Conservation (phyloP, 2,888 invertebrate species). For the Dendrolimus houi region DNA sequence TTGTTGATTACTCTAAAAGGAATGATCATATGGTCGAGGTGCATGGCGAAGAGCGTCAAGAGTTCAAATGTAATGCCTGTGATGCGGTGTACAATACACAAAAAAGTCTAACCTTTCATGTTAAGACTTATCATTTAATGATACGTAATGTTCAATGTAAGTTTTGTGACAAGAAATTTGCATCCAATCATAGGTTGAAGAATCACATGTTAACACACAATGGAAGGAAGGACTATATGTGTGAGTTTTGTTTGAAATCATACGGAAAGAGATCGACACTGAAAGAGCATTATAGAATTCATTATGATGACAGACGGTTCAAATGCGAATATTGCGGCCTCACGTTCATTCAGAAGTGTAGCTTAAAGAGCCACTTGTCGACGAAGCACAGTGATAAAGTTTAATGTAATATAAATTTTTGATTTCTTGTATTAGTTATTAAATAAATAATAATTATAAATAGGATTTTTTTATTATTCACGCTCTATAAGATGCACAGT, state of each 20-base stretch:
- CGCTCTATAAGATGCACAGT: too few relatives aligned
- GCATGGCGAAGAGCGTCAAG: constrained; percentile 26
- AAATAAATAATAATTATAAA: too few relatives aligned
- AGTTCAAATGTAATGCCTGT: constrained; percentile 34
- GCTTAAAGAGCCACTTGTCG: constrained; percentile 27
- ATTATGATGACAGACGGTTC: constrained; percentile 25
- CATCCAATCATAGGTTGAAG: constrained; percentile 27
- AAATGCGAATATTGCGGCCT: constrained; percentile 21
- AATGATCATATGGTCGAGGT: constrained; percentile 29
- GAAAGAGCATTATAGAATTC: constrained; percentile 40
- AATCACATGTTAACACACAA: constrained; percentile 54
- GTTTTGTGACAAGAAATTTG: constrained; percentile 21
- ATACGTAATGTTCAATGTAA: constrained; percentile 18
- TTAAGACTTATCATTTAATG: constrained; percentile 23
- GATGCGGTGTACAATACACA: constrained; percentile 21
- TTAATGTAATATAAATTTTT: background rate
- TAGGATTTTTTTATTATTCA: too few relatives aligned
- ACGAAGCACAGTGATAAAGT: constrained; percentile 27
- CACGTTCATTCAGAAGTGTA: constrained; percentile 27
- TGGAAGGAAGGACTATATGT: constrained; percentile 47
- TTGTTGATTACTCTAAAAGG: constrained; percentile 26
- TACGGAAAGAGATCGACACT: constrained; percentile 38
- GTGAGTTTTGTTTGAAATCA: constrained; percentile 37
- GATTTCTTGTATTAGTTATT: too few relatives aligned
- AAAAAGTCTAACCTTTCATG: constrained; percentile 18